phyloP scores from a whole-genome alignment of 1,140 invertebrate genomes.

The Venturia canescens region DNA sequence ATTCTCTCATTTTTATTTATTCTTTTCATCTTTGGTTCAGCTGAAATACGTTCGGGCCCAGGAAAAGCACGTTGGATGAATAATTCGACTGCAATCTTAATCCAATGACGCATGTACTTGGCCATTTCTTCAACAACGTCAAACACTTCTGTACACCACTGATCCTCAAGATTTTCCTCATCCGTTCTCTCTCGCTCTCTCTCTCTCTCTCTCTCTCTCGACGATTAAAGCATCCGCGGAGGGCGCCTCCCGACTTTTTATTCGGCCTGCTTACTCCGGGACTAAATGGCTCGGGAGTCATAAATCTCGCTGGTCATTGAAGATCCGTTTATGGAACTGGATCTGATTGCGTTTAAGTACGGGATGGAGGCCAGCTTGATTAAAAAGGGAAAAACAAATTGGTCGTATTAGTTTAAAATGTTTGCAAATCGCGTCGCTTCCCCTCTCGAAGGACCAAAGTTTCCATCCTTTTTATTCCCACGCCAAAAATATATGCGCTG shows the following conservation, averaged over 20 bases:
- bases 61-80: conserved; percentile 56
- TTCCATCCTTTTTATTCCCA: no score
- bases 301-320: conserved; percentile 9
- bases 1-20: conserved; percentile 50
- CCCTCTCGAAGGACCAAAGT: no score
- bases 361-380: no score
- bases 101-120: conserved; percentile 64
- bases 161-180: conserved; percentile 32
- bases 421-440: no score
- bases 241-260: no score
- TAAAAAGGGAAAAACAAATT: no score
- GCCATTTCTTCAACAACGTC: conserved; percentile 54
- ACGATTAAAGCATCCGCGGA: not conserved
- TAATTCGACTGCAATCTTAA: conserved; percentile 68
- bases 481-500: no score
- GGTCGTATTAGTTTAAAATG: no score
- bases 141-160: conserved; percentile 60
- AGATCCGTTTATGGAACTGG: not conserved
- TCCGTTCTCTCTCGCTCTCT: not conserved
- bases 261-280: not conserved
- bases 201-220: not conserved
- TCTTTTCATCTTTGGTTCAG: conserved; percentile 35
- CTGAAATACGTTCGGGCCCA: not conserved
- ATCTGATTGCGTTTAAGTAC: conserved; percentile 4
- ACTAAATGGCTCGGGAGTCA: not conserved